A percentile compares a stretch with the other conserved stretches of the same genome.
Evolutionary conservation across 1,140 invertebrate species (phyloP).

Genomic region (Drosophila mauritiana): DNA sequence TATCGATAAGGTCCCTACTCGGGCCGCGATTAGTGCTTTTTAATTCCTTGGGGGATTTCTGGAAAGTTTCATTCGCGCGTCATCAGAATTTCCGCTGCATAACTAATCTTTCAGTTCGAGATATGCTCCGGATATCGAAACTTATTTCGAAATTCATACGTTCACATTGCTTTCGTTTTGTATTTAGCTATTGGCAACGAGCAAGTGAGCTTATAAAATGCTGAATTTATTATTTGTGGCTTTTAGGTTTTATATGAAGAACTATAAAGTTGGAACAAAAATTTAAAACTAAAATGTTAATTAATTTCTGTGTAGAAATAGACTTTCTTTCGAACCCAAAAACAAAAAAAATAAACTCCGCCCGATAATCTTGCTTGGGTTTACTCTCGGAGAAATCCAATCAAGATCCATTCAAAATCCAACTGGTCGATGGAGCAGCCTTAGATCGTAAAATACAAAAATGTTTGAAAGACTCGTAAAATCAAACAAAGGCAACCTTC

Average conservation of each 20-base stretch:
- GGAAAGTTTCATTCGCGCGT: neutral
- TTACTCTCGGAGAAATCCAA: slow-evolving; percentile 4
- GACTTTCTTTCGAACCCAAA: neutral
- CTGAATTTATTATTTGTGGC: too few species aligned
- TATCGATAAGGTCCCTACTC: slow-evolving; percentile 7
- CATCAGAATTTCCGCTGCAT: neutral
- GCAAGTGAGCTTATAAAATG: too few species aligned
- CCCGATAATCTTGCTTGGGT: neutral
- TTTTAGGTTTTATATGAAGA: too few species aligned
- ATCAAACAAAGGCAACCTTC: slow-evolving; percentile 48
- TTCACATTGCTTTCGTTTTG: neutral
- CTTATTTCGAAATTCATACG: neutral
- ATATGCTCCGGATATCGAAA: neutral
- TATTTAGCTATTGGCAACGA: too few species aligned
- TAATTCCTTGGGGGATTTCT: neutral
- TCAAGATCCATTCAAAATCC: slow-evolving; percentile 27
- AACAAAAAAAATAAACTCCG: neutral
- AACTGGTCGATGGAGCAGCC: neutral
- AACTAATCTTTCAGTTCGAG: neutral
- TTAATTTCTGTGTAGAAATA: neutral
- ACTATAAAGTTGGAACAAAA: neutral
- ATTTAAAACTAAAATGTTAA: neutral
- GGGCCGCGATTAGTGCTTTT: neutral
- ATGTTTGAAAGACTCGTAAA: slow-evolving; percentile 42
- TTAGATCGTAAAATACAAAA: slow-evolving; percentile 28